Conservation (phyloP, 2,113 vertebrate species). For the Balaeniceps rex region DNA sequence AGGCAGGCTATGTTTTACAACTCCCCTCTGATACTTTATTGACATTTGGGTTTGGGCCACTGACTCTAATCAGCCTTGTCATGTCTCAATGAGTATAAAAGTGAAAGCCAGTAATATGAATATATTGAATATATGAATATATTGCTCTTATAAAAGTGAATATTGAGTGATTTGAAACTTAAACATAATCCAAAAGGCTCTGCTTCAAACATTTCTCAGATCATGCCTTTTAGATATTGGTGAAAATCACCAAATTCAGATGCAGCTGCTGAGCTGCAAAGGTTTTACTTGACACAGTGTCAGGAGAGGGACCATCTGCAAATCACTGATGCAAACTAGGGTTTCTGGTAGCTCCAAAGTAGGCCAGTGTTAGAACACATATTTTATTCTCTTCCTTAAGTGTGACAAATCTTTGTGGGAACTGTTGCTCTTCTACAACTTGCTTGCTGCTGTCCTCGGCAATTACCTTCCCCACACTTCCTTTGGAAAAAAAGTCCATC, state of each 20-base stretch:
- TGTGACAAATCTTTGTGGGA: not conserved
- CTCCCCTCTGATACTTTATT: not conserved
- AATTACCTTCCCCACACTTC: not conserved
- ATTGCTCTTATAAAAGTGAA: not conserved
- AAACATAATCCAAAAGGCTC: not conserved
- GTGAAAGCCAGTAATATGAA: not conserved
- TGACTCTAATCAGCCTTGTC: conserved; percentile 7
- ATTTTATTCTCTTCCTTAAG: not conserved
- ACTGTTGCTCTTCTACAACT: not conserved
- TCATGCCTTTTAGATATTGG: not conserved
- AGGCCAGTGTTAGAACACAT: not conserved
- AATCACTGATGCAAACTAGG: not conserved
- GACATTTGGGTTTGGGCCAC: not conserved
- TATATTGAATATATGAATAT: conserved; percentile 1
- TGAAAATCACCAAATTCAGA: conserved; percentile 3
- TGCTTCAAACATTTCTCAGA: conserved; percentile 8
- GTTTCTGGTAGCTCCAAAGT: not conserved
- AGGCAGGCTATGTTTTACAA: not conserved
- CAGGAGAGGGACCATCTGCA: not conserved
- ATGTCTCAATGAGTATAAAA: conserved; percentile 1
- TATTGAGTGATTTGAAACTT: not conserved
- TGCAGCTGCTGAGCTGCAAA: not conserved
- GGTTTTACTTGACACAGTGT: not conserved
- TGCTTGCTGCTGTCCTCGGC: not conserved
- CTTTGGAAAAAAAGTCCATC: not conserved